Evolutionary conservation across 2,888 invertebrate species (phyloP).

Genomic region (Clostera curtula): DNA sequence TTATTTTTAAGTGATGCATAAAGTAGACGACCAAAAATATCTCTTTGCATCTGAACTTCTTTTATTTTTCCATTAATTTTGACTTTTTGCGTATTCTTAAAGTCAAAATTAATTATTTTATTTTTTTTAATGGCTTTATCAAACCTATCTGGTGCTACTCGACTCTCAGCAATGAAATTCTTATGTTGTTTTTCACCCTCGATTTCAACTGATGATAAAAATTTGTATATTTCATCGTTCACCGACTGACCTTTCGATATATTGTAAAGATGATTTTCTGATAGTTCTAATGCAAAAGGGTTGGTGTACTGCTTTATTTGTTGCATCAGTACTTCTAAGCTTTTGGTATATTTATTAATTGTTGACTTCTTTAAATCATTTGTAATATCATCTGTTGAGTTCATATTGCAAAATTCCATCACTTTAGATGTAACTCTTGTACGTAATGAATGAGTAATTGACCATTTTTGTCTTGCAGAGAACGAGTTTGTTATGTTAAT

Average conservation of each 20-base stretch:
- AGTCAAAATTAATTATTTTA: constrained; percentile 5
- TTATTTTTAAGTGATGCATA: constrained; percentile 3
- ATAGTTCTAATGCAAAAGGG: constrained; percentile 11
- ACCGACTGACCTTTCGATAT: constrained; percentile 18
- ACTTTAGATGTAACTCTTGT: constrained; percentile 1
- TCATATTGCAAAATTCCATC: not conserved
- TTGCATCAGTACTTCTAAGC: constrained; percentile 10
- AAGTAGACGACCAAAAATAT: constrained; percentile 7
- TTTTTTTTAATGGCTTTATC: constrained; percentile 6
- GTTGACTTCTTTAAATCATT: constrained; percentile 10
- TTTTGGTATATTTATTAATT: constrained; percentile 12
- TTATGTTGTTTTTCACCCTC: constrained; percentile 2
- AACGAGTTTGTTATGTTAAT: constrained; percentile 5
- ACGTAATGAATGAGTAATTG: constrained; percentile 1
- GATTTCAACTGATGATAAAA: constrained; percentile 9
- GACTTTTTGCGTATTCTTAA: constrained; percentile 2
- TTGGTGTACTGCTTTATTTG: constrained; percentile 15
- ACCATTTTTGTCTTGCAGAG: constrained; percentile 5
- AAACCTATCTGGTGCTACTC: constrained; percentile 2
- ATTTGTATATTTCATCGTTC: constrained; percentile 8
- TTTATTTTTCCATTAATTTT: constrained; percentile 1
- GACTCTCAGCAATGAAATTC: constrained; percentile 5
- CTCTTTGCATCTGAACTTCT: constrained; percentile 4
- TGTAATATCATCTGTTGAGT: constrained; percentile 4
- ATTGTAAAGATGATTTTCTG: constrained; percentile 14